Evolutionary conservation across 2,888 invertebrate genomes (phyloP), one percentile per base, ranked within the genome.

Genomic region (Odontocerum albicorne): DNA sequence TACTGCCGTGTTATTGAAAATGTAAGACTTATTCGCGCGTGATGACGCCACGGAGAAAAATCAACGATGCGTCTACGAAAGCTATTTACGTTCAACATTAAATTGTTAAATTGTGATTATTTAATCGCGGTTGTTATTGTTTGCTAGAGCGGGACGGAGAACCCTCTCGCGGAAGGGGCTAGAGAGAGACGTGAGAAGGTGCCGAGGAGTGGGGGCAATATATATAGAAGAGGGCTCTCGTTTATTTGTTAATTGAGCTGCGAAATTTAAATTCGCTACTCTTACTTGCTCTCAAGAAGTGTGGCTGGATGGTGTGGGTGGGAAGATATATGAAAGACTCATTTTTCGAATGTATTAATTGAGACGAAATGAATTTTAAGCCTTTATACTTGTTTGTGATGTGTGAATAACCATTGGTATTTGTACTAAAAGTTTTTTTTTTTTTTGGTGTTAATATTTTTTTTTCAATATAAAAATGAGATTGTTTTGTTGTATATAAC

Each of bases 81-180:
- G 55, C 58, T 56, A 49, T 56, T 55, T 56, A 49, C 51, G 53
- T 56, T 56, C 52, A 47, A 59, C 53, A 56, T 56, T 59, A 59
- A 56, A 59, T 56, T 53, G 51, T 55, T 39, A 17, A 55, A 59
- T 56, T 56, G 56, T 59, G 56, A 59, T 56, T 53, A 56, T 47
- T 56, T 56, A 49, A 59, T 59, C 49, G 59, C 45, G 59, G 59
- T 59, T 59, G 59, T 56, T 59, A 55, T 56, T 59, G 59, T 59
- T 58, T 49, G 55, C 12, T 7, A 35, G 12, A 35, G 35, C 35
- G 12, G 12, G 35, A 35, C 4, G n/a, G 35, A 35, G 12, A 35
- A 12, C 4, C n/a, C n/a, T n/a, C n/a, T 4, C 13, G 19, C 15
- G 31, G 31, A 32, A 16, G 32, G 31, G n/a, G 44, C 3, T n/a